phyloP scores from a whole-genome alignment of 2,113 vertebrate species.

The Mormoops blainvillei region DNA sequence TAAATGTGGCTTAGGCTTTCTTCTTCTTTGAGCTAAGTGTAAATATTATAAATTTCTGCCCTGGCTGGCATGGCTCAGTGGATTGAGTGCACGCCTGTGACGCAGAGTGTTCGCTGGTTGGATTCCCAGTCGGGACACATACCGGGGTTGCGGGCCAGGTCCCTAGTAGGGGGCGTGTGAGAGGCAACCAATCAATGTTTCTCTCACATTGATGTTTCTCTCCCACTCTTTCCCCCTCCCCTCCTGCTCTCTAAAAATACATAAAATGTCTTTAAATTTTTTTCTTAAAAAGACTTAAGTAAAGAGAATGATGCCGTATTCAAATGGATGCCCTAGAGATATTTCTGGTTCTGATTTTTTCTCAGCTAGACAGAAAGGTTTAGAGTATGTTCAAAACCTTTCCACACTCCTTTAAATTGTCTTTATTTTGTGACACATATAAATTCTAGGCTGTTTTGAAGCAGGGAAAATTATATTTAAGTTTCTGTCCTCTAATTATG shows the following conservation, averaged over 20 bases:
- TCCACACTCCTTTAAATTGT: neutral
- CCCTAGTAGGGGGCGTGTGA: no score
- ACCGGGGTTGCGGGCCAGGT: no score
- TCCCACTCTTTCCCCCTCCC: no score
- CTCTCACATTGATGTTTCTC: no score
- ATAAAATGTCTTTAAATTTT: no score
- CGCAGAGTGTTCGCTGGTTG: no score
- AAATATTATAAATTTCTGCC: neutral
- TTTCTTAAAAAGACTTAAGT: neutral
- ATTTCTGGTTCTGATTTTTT: neutral
- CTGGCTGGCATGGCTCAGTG: no score
- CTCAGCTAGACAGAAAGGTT: neutral
- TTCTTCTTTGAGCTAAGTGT: neutral
- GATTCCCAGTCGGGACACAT: no score
- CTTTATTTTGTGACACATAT: neutral
- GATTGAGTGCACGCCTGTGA: no score
- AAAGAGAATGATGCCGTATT: neutral
- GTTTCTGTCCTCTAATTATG: neutral
- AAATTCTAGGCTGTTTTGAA: neutral
- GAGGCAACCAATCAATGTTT: no score
- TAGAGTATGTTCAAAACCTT: neutral
- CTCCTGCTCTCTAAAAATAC: no score
- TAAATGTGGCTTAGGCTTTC: neutral
- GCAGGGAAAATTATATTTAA: slow-evolving; percentile 27
- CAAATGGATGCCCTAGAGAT: neutral